Evolutionary conservation across 2,888 invertebrate species (phyloP), one percentile per base, ranked within the genome.

Genomic region (Urechis unicinctus): DNA sequence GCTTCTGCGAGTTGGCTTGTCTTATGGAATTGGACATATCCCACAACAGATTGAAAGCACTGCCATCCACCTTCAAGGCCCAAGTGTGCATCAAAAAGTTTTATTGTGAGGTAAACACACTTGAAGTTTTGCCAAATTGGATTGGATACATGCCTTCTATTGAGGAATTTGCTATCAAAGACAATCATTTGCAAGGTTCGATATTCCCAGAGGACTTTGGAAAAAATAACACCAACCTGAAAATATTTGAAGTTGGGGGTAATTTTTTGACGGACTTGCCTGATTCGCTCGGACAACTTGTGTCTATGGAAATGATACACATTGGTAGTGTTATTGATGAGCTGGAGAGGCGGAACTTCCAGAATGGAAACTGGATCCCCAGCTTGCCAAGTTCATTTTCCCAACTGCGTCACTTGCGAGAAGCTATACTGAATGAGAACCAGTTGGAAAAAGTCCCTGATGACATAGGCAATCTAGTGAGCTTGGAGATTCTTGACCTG

Each of bases 281-380:
- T 22, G 65, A 65, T 13, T 62, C 64, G 4, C 52, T 73, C 36
- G 71, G 71, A 22, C 55, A 64, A 43, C 58, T 72, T 49, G 47
- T 56, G 41, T 50, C 52, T 22, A 52, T 73, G 49, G 68, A 71
- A 57, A 63, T 54, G 42, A 50, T 71, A 29, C 65, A 69, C 46
- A 50, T 70, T 28, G 73, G 73, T 9, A 70, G 70, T 61, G 63
- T 65, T 41, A 65, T 71, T 26, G 66, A 63, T 44, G 71, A 71
- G 55, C 49, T 71, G 5, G 72, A 71, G 54, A 54, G 71, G 31
- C 55, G 66, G 17, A 65, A 67, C 44, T 68, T 68, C 57, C 68
- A 68, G 52, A 73, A 71, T 62, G 73, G 73, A 4, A 72, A 72
- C 58, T 70, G 68, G 68, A 47, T 72, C 4, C 43, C 56, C 5